phyloP scores from a whole-genome alignment of 2,888 invertebrate genomes.

The Chloromyia formosa region DNA sequence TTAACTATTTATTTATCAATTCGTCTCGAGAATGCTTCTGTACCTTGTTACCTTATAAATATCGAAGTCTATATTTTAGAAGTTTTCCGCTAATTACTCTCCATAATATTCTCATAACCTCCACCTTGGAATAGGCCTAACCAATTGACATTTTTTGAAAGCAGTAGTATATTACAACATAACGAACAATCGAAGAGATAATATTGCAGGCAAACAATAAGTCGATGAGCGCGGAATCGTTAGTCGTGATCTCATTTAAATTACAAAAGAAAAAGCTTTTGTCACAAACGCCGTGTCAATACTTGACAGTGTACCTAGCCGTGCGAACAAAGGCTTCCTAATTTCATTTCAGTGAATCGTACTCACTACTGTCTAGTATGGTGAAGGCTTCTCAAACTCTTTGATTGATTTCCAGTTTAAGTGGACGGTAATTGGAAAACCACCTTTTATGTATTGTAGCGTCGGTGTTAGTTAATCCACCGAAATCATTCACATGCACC shows the following conservation, averaged over 20 bases:
- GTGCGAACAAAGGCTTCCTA: conserved; percentile 22
- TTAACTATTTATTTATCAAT: too few relatives aligned
- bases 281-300: conserved; percentile 5
- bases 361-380: not conserved
- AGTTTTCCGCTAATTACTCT: too few relatives aligned
- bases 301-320: not conserved
- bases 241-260: conserved; percentile 37
- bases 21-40: too few relatives aligned
- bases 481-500: conserved; percentile 6
- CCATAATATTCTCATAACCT: too few relatives aligned
- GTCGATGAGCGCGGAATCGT: not conserved
- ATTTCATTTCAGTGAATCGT: not conserved
- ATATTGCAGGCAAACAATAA: conserved; percentile 13
- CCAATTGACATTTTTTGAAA: too few relatives aligned
- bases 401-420: conserved; percentile 19
- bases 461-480: too few relatives aligned
- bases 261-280: conserved; percentile 9
- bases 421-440: conserved; percentile 14
- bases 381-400: not conserved
- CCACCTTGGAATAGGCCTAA: too few relatives aligned
- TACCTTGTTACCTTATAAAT: too few relatives aligned
- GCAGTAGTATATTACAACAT: too few relatives aligned
- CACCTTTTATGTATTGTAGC: conserved; percentile 24
- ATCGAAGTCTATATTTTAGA: too few relatives aligned
- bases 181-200: not conserved